A percentile compares a stretch with the other conserved stretches of the same genome.
Conservation (phyloP, 1,140 invertebrate genomes). For the Ridgeia piscesae region DNA sequence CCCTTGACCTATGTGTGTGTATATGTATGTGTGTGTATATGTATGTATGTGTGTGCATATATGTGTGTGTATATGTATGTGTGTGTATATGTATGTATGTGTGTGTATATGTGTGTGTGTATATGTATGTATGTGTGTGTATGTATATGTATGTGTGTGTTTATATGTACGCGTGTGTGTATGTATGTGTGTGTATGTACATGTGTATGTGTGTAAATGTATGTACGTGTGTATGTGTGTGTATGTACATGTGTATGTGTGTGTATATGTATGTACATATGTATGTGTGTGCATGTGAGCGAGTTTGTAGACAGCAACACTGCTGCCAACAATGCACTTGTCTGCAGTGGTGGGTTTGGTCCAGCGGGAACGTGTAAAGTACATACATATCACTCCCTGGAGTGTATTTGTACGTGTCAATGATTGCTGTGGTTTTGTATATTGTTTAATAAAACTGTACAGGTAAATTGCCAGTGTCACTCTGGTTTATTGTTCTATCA, state of each 20-base stretch:
- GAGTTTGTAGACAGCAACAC: not conserved
- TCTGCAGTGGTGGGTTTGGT: not conserved
- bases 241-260: too few relatives aligned
- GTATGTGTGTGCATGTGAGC: too few relatives aligned
- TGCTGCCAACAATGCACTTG: not conserved
- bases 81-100: too few relatives aligned
- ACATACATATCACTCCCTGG: not conserved
- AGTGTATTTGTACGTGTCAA: not conserved
- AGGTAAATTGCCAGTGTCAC: not conserved
- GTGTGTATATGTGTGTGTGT: not conserved
- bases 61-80: too few relatives aligned
- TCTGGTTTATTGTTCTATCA: not conserved
- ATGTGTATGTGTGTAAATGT: too few relatives aligned
- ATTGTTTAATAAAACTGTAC: not conserved
- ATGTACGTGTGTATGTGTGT: too few relatives aligned
- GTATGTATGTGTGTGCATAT: too few relatives aligned
- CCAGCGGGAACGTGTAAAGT: not conserved
- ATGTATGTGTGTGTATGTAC: too few relatives aligned
- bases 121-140: not conserved
- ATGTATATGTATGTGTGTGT: too few relatives aligned
- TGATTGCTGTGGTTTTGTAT: not conserved
- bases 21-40: not conserved
- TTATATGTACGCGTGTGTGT: too few relatives aligned
- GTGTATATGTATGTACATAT: too few relatives aligned
- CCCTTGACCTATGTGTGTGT: not conserved